Evolutionary conservation across 2,113 vertebrate genomes (phyloP).

Genomic region (Corythoichthys intestinalis): DNA sequence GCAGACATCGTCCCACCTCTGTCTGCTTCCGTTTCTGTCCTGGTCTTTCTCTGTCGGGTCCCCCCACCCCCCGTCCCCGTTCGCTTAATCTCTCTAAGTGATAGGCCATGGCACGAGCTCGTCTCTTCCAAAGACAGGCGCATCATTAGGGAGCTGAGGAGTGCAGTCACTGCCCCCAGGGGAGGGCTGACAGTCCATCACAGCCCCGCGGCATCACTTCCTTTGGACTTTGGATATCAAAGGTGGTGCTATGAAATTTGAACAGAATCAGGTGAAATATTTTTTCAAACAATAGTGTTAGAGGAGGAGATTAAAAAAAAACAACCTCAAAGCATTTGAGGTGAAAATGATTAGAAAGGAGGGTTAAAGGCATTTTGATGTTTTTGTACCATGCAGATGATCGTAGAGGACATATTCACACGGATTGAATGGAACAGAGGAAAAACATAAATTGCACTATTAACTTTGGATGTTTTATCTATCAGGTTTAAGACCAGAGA

Average conservation of each 20-base stretch:
- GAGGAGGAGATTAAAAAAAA: neutral
- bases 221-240: constrained; percentile 75
- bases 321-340: constrained; percentile 20
- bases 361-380: neutral
- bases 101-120: constrained; percentile 67
- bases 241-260: constrained; percentile 61
- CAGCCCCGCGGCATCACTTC: constrained; percentile 62
- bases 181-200: constrained; percentile 73
- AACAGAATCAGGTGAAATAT: constrained; percentile 65
- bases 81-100: constrained; percentile 70
- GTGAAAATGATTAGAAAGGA: neutral
- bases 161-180: constrained; percentile 64
- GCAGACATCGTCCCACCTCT: constrained; percentile 34
- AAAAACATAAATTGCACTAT: neutral
- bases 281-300: constrained; percentile 32
- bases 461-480: neutral
- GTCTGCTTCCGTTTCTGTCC: constrained; percentile 54
- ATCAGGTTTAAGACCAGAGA: neutral
- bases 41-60: constrained; percentile 48
- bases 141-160: constrained; percentile 75
- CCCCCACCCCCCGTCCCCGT: constrained; percentile 47
- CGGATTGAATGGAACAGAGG: neutral
- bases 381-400: neutral
- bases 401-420: neutral
- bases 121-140: constrained; percentile 66